Evolutionary conservation across 2,888 invertebrate species (phyloP).

Genomic region (Lasioglossum pauxillum): DNA sequence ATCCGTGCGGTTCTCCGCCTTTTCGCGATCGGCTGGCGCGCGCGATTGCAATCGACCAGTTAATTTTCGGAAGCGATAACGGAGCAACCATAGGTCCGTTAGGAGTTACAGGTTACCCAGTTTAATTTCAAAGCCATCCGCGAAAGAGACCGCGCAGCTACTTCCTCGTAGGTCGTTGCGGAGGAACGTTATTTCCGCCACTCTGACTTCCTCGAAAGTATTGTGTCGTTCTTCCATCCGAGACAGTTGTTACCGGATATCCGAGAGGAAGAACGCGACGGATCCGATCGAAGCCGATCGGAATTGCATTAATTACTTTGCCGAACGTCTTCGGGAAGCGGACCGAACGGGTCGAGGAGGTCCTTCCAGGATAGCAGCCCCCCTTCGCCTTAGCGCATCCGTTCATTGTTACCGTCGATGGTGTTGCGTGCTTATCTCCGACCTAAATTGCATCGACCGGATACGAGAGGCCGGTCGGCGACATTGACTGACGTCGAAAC

Average conservation of each 20-base stretch:
- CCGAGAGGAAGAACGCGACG: background rate
- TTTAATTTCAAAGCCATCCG: slow-evolving; percentile 66
- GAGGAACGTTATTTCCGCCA: background rate
- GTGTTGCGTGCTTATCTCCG: slow-evolving; percentile 58
- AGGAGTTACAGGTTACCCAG: slow-evolving; percentile 49
- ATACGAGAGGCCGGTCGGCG: slow-evolving; percentile 42
- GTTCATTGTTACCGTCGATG: slow-evolving; percentile 52
- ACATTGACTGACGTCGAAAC: slow-evolving; percentile 66
- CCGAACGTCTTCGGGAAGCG: slow-evolving; percentile 30
- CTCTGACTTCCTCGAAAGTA: background rate
- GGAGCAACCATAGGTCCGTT: slow-evolving; percentile 29
- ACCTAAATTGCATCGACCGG: slow-evolving; percentile 61
- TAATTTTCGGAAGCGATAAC: slow-evolving; percentile 70
- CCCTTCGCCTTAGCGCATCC: slow-evolving; percentile 36
- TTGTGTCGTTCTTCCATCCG: background rate
- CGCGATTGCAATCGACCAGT: slow-evolving; percentile 61
- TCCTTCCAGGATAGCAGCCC: slow-evolving; percentile 23
- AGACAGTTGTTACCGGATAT: background rate
- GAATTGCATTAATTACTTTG: slow-evolving; percentile 39
- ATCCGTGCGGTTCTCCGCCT: slow-evolving; percentile 23
- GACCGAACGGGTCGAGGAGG: slow-evolving; percentile 24
- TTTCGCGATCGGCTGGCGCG: slow-evolving; percentile 29
- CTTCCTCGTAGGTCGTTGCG: background rate
- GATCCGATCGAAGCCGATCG: background rate
- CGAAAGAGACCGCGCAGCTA: slow-evolving; percentile 52